Conservation (phyloP, 2,888 invertebrate genomes). For the Napeogenes sylphis region DNA sequence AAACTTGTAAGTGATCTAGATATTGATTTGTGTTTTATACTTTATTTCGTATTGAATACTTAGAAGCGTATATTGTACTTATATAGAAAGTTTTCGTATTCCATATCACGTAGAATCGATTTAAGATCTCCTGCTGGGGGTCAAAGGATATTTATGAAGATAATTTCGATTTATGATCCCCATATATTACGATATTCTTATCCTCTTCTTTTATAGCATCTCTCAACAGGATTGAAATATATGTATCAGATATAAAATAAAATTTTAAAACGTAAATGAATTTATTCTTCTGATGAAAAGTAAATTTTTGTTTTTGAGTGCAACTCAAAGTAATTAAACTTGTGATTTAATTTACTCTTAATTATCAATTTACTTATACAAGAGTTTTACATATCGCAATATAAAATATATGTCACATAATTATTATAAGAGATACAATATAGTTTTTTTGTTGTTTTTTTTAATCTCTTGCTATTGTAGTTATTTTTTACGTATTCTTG, state of each 20-base stretch:
- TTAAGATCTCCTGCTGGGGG: conserved; percentile 69
- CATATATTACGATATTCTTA: conserved; percentile 31
- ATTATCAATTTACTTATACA: too few relatives aligned
- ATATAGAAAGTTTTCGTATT: conserved; percentile 46
- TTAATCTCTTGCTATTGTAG: too few relatives aligned
- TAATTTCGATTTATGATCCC: conserved; percentile 58
- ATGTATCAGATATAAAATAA: conserved; percentile 5
- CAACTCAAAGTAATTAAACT: too few relatives aligned
- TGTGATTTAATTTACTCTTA: too few relatives aligned
- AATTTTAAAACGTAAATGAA: background rate
- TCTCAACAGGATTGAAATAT: conserved; percentile 13
- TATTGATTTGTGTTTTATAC: conserved; percentile 1
- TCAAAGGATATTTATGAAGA: conserved; percentile 68
- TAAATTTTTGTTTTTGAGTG: too few relatives aligned
- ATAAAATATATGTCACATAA: too few relatives aligned
- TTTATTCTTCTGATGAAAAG: background rate
- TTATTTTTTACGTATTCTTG: too few relatives aligned
- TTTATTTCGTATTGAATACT: conserved; percentile 4
- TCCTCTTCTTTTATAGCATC: conserved; percentile 21
- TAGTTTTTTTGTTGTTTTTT: too few relatives aligned
- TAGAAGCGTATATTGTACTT: conserved; percentile 1
- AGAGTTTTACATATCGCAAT: too few relatives aligned
- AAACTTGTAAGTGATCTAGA: background rate
- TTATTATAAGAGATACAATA: too few relatives aligned
- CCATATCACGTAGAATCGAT: conserved; percentile 65